A percentile compares a stretch with the other conserved stretches of the same genome.
Conservation (phyloP, 1,140 invertebrate species). For the Heliconius hewitsoni region DNA sequence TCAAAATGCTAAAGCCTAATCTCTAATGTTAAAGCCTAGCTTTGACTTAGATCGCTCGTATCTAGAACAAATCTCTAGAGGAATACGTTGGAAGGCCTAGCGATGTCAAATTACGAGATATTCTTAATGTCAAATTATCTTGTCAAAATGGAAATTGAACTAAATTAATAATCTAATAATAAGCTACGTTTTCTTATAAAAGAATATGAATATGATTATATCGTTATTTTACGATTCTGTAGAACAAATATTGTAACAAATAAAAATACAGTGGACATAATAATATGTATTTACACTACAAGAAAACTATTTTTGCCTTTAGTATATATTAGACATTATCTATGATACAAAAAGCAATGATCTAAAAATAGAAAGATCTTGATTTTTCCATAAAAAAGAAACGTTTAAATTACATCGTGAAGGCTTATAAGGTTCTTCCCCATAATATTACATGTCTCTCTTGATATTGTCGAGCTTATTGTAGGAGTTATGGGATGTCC, state of each 20-base stretch:
- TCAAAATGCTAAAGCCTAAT: not conserved
- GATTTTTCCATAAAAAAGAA: not conserved
- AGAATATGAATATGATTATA: not conserved
- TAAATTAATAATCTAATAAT: not conserved
- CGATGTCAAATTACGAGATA: not conserved
- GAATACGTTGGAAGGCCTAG: not conserved
- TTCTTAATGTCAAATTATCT: not conserved
- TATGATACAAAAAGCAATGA: not conserved
- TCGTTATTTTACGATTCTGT: too few species aligned
- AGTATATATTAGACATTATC: not conserved
- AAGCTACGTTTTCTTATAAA: not conserved
- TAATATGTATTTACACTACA: too few species aligned
- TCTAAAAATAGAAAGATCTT: not conserved
- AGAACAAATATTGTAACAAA: too few species aligned
- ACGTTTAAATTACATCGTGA: not conserved
- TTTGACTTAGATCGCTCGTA: not conserved
- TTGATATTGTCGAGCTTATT: constrained; percentile 43
- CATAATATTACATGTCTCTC: constrained; percentile 34
- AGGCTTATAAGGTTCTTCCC: constrained; percentile 5
- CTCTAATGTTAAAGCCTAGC: not conserved
- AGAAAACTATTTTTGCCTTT: too few species aligned
- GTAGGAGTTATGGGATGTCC: constrained; percentile 41
- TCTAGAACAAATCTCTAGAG: not conserved
- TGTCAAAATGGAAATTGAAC: not conserved
- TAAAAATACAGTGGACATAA: too few species aligned